These are phyloP conservation scores for Spatula clypeata DNA, from an alignment of 2,797 vertebrate genomes.

Conservation along the genomic window DNA sequence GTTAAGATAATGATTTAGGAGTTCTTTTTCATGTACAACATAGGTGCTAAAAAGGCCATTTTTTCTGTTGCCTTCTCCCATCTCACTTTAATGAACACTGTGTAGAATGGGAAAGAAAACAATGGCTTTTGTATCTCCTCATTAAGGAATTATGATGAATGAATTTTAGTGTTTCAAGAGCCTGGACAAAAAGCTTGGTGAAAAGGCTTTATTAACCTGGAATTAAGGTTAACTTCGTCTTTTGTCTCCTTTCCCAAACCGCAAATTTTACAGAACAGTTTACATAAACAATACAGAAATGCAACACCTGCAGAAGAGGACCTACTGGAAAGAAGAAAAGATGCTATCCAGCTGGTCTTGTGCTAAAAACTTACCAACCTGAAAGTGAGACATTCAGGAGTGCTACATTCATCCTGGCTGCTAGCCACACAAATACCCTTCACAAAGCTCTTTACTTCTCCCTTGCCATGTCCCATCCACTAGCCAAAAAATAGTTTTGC, in stretches of 20 bases:
- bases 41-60: neutral
- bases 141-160: neutral
- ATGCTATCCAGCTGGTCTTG: neutral
- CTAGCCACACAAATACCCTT: accelerated
- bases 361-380: neutral
- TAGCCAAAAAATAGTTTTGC: accelerated
- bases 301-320: neutral
- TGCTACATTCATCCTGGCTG: neutral
- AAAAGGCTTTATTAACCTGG: neutral
- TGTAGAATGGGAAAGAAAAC: neutral
- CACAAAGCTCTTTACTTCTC: too few species aligned
- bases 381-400: neutral
- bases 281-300: neutral
- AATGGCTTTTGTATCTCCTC: neutral
- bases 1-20: neutral
- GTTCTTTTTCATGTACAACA: neutral
- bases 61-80: neutral
- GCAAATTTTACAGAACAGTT: neutral
- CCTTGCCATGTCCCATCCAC: accelerated
- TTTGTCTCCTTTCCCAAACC: neutral
- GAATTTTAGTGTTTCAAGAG: neutral
- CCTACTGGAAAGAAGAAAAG: neutral
- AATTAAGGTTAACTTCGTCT: neutral
- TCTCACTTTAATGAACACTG: neutral
- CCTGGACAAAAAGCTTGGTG: neutral